Conservation (phyloP, 1,140 invertebrate species). For the Hypsibius dujardini region DNA sequence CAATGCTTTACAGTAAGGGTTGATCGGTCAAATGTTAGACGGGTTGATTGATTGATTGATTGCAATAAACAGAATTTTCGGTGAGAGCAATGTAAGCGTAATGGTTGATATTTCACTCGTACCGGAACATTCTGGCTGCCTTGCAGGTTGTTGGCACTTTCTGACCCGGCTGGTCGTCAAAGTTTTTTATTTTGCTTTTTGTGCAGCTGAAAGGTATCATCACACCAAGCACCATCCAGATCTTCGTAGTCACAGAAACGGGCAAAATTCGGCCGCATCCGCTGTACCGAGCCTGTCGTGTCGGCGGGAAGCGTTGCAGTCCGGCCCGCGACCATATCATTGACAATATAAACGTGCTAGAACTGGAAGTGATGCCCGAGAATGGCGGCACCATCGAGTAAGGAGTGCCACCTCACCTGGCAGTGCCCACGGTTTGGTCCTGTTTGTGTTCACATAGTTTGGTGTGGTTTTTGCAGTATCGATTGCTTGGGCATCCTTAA, state of each 20-base stretch:
- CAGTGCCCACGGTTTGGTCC: background rate
- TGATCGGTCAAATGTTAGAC: too few relatives aligned
- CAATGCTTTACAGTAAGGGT: too few relatives aligned
- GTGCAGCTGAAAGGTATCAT: conserved; percentile 3
- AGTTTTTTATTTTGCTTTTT: background rate
- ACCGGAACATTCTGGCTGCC: too few relatives aligned
- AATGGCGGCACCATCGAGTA: background rate
- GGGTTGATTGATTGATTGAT: too few relatives aligned
- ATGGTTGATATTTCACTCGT: too few relatives aligned
- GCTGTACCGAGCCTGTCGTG: conserved; percentile 2
- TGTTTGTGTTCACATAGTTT: background rate
- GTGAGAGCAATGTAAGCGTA: too few relatives aligned
- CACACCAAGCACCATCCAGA: background rate
- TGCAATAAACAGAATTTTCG: too few relatives aligned
- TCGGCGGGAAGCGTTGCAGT: background rate
- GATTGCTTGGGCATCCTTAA: conserved; percentile 12
- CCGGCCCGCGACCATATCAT: background rate
- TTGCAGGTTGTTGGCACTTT: too few relatives aligned
- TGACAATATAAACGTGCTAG: background rate
- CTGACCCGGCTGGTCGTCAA: background rate
- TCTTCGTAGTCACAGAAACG: background rate
- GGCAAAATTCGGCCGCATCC: background rate
- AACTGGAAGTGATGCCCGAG: background rate
- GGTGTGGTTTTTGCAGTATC: background rate
- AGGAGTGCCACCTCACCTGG: background rate